Percentiles rank a stretch among this genome's conserved stretches.
phyloP scores from a whole-genome alignment of 2,113 vertebrate species.

The Parus major region DNA sequence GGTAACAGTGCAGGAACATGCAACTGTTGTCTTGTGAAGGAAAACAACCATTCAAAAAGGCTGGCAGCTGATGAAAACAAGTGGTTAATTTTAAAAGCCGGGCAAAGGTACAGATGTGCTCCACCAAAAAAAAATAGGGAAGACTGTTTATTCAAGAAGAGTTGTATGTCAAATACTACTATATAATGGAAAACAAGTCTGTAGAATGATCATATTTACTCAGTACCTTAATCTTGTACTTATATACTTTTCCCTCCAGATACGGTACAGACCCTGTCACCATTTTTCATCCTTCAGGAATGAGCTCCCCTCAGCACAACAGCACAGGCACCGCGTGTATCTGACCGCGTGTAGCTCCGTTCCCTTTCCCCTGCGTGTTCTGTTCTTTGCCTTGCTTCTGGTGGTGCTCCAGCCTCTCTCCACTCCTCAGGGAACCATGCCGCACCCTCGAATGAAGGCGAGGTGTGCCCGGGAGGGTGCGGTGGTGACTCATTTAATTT shows the following conservation, averaged over 20 bases:
- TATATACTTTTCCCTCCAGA: background rate
- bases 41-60: background rate
- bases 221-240: background rate
- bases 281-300: background rate
- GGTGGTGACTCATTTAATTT: background rate
- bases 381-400: background rate
- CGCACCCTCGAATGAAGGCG: background rate
- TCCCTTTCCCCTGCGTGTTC: fast-evolving
- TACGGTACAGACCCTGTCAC: background rate
- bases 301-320: no score
- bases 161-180: background rate
- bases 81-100: background rate
- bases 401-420: background rate
- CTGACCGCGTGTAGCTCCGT: fast-evolving
- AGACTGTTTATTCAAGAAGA: background rate
- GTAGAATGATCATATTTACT: background rate
- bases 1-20: background rate
- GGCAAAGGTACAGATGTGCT: background rate
- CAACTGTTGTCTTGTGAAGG: background rate
- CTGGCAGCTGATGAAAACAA: background rate
- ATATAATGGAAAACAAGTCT: background rate
- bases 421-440: background rate
- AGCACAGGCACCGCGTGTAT: fast-evolving
- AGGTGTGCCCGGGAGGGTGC: background rate
- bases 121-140: background rate